These are phyloP conservation scores for Drosophila prosaltans DNA, from an alignment of 1,140 invertebrate genomes.

Conservation along the genomic window DNA sequence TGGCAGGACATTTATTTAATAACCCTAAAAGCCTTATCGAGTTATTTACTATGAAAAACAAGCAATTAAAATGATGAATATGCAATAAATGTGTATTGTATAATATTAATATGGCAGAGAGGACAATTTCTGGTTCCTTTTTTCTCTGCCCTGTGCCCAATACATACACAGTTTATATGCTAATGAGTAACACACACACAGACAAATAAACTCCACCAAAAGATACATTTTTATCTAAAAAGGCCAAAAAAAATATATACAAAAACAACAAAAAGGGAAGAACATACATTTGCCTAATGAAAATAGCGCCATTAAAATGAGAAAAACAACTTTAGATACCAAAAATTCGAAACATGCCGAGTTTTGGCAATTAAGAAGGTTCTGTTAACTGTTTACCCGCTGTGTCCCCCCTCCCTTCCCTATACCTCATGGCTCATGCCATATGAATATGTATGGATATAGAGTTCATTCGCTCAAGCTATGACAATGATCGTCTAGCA, in stretches of 20 bases:
- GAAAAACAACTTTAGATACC: slow-evolving; percentile 82
- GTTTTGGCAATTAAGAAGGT: slow-evolving; percentile 78
- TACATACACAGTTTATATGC: slow-evolving; percentile 75
- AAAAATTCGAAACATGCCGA: slow-evolving; percentile 75
- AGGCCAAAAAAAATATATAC: slow-evolving; percentile 31
- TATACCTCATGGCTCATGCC: not conserved
- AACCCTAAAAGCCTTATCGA: slow-evolving; percentile 81
- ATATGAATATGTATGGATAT: slow-evolving; percentile 24
- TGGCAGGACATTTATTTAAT: slow-evolving; percentile 40
- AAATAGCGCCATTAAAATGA: slow-evolving; percentile 82
- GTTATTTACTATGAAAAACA: slow-evolving; percentile 77
- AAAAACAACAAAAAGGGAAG: slow-evolving; percentile 32
- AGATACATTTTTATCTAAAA: slow-evolving; percentile 55
- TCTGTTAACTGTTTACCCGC: slow-evolving; percentile 38
- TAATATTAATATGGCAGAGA: slow-evolving; percentile 31
- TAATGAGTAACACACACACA: slow-evolving; percentile 60
- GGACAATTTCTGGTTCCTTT: slow-evolving; percentile 41
- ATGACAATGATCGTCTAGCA: slow-evolving; percentile 68
- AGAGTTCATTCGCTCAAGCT: slow-evolving; percentile 1
- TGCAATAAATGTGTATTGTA: slow-evolving; percentile 77
- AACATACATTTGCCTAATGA: slow-evolving; percentile 82
- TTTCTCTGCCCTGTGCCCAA: slow-evolving; percentile 20
- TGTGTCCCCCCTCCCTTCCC: slow-evolving; percentile 36
- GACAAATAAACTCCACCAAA: not conserved
- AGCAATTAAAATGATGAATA: slow-evolving; percentile 82